Conservation (phyloP, 1,140 invertebrate genomes). For the Drosophila sproati region DNA sequence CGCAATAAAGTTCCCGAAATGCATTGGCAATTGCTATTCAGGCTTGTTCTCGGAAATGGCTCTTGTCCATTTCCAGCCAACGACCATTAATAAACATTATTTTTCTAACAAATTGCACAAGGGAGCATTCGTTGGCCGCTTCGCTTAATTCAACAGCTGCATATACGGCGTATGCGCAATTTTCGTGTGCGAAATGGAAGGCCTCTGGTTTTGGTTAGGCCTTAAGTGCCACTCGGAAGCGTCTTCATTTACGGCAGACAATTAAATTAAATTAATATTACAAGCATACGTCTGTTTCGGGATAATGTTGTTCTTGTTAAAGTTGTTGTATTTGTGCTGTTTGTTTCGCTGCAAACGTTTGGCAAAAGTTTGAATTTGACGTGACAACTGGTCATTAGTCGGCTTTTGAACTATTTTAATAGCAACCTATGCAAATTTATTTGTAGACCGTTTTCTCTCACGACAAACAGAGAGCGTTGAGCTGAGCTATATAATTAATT, state of each 20-base stretch:
- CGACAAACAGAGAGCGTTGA: neutral
- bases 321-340: neutral
- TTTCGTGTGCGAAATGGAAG: slow-evolving; percentile 11
- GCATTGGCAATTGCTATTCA: neutral
- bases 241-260: slow-evolving; percentile 67
- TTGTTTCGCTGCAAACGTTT: slow-evolving; percentile 2
- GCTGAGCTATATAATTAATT: slow-evolving; percentile 1
- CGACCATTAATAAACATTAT: slow-evolving; percentile 77
- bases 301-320: slow-evolving; percentile 7
- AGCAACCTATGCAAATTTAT: slow-evolving; percentile 9
- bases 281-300: slow-evolving; percentile 42
- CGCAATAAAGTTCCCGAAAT: neutral
- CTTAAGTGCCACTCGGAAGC: slow-evolving; percentile 47
- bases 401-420: neutral
- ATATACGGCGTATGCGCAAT: slow-evolving; percentile 42
- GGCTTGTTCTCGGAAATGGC: neutral
- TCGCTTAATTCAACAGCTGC: slow-evolving; percentile 14
- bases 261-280: slow-evolving; percentile 77
- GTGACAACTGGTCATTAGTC: slow-evolving; percentile 28
- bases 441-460: neutral
- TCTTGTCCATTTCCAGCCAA: slow-evolving; percentile 16
- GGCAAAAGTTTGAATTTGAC: slow-evolving; percentile 6
- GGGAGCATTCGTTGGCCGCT: slow-evolving; percentile 11
- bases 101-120: slow-evolving; percentile 71
- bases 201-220: slow-evolving; percentile 24